These are phyloP conservation scores for honey bee (Apis mellifera) DNA, from an alignment of 1,140 invertebrate species.

Conservation along the genomic window Amel_HAv3.1 CM009939.2:9597501-9598000, in stretches of 20 bases:
- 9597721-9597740: neutral
- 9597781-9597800: slow-evolving; percentile 14
- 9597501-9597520: neutral
- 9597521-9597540: slow-evolving; percentile 10
- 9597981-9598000: neutral
- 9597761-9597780: neutral
- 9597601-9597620: slow-evolving; percentile 45
- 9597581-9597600: slow-evolving; percentile 8
- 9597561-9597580: slow-evolving; percentile 33
- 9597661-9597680: neutral
- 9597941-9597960: slow-evolving; percentile 18
- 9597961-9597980: slow-evolving; percentile 21
- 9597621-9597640: slow-evolving; percentile 39
- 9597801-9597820: slow-evolving; percentile 8
- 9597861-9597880: slow-evolving; percentile 69
- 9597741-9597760: slow-evolving; percentile 35
- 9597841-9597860: slow-evolving; percentile 52
- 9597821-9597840: neutral
- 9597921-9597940: slow-evolving; percentile 16
- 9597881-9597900: slow-evolving; percentile 45
- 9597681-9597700: slow-evolving; percentile 34
- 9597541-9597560: slow-evolving; percentile 19
- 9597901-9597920: neutral
- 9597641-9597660: slow-evolving; percentile 56
- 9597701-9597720: slow-evolving; percentile 24